Evolutionary conservation across 1,140 invertebrate genomes (phyloP), one percentile per base, ranked within the genome.

Genomic region (Ruditapes philippinarum): DNA sequence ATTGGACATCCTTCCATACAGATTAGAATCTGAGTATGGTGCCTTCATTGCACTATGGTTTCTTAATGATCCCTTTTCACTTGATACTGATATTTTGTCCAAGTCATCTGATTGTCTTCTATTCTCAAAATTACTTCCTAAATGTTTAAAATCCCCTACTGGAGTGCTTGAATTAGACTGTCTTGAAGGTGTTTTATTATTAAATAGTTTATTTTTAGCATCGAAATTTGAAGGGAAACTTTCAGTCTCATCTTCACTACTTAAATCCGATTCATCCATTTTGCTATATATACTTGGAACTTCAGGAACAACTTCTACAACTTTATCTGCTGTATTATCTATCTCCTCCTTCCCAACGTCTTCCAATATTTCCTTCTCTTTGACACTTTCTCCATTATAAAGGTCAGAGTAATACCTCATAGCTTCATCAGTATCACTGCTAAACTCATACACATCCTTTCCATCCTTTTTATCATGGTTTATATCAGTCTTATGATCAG

Each of bases 211-310:
- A 40, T 45, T 36, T 28, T 62, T 54, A 7, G 73, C 0, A 5
- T 28, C 28, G 33, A 45, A 54, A 49, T 25, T 76, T 81, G 40
- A 2, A 7, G 11, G 7, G 17, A 79, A 79, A 62, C 36, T 57
- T 70, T 83, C 45, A 42, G 65, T 51, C 60, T 86, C 84, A n/a
- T 87, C 85, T 31, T 79, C 74, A 87, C 36, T 81, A 40, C 40
- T 79, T 33, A 33, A 9, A 40, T 87, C 73, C 0, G 83, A 73
- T 2, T 76, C 70, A 4, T 38, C 19, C 1, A 14, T 28, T 57
- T 11, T 74, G 51, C 51, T 86, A 28, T 86, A 86, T 22, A 86
- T 86, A 86, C 83, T 86, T 38, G 83, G 73, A 12, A 38, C 49
- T 74, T 57, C 42, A 49, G 81, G 45, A 31, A 49, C 36, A 36